phyloP scores from a whole-genome alignment of 2,888 invertebrate species.

The Caenorhabditis sp. region DNA sequence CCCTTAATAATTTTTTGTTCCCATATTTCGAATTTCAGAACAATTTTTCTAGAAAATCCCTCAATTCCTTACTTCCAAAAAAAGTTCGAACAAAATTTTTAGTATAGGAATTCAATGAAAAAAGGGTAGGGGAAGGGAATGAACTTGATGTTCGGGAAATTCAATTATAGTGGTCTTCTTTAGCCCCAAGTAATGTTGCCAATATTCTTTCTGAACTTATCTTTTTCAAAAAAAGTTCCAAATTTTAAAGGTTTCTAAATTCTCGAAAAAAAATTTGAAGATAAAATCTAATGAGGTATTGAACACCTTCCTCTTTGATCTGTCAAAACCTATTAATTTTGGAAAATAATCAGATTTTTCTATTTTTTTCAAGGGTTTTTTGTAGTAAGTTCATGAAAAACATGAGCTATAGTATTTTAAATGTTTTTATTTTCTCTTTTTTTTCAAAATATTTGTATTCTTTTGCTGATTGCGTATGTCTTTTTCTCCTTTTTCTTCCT shows the following conservation, averaged over 20 bases:
- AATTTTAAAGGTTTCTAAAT: no score
- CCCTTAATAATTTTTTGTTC: no score
- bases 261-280: no score
- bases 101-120: no score
- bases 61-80: no score
- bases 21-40: no score
- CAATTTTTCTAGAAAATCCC: no score
- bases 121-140: not conserved
- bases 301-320: slow-evolving; percentile 2
- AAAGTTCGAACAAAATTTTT: no score
- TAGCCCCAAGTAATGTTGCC: not conserved
- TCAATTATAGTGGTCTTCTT: slow-evolving; percentile 1
- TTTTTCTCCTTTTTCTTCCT: not conserved
- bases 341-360: not conserved
- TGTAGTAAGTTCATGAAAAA: not conserved
- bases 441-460: slow-evolving; percentile 6
- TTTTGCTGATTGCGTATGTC: not conserved
- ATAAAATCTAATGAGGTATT: not conserved
- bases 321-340: not conserved
- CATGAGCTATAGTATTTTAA: slow-evolving; percentile 2
- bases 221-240: no score
- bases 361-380: not conserved
- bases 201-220: not conserved
- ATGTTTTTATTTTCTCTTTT: slow-evolving; percentile 2
- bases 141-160: not conserved